Percentiles rank a stretch among this genome's conserved stretches.
phyloP scores from a whole-genome alignment of 2,797 vertebrate species.

The Alca torda region DNA sequence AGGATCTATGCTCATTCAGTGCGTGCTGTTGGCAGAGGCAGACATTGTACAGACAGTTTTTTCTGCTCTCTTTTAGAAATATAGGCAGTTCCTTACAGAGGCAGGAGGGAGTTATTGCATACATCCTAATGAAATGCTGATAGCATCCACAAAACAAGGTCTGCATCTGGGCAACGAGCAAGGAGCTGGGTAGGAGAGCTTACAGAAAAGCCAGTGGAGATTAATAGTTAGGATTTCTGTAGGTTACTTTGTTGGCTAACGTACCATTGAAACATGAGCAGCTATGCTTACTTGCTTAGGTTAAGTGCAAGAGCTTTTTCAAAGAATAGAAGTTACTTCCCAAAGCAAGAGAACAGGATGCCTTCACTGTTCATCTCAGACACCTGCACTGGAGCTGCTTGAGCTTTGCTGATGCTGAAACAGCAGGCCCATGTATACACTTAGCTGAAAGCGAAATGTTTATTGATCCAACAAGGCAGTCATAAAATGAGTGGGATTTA shows the following conservation, averaged over 20 bases:
- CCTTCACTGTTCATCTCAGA: neutral
- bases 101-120: neutral
- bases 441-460: neutral
- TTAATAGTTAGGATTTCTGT: constrained; percentile 10
- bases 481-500: neutral
- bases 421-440: neutral
- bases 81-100: neutral
- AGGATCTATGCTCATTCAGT: neutral
- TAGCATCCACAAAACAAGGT: neutral
- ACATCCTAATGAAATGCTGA: neutral
- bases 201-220: neutral
- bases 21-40: neutral
- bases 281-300: neutral
- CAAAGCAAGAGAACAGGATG: neutral
- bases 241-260: neutral
- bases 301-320: neutral
- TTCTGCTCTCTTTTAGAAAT: neutral
- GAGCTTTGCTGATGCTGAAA: neutral
- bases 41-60: neutral
- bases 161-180: neutral
- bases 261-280: neutral
- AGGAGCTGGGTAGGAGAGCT: neutral
- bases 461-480: neutral
- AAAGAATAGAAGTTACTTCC: neutral
- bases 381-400: neutral